Percentiles rank a stretch among this genome's conserved stretches.
These are phyloP conservation scores for Pseudomugil tenellus DNA, from an alignment of 2,797 vertebrate species.

Conservation along the genomic window DNA sequence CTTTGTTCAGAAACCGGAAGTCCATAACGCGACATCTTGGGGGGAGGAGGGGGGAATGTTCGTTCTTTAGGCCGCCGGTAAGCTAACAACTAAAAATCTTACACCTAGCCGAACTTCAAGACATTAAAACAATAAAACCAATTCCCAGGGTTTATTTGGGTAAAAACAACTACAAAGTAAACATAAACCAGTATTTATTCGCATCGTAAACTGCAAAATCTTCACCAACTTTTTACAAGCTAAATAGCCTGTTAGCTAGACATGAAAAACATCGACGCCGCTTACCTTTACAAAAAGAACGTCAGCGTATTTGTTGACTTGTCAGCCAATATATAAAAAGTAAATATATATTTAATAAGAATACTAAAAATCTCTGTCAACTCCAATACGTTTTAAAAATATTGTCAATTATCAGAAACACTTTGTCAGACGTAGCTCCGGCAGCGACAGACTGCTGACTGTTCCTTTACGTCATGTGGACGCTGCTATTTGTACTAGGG, in stretches of 20 bases:
- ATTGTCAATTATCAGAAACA: conserved; percentile 2
- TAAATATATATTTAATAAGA: neutral
- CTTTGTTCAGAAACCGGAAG: conserved; percentile 79
- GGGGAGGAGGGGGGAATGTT: conserved; percentile 31
- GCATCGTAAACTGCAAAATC: neutral
- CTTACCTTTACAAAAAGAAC: conserved; percentile 73
- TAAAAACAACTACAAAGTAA: too few relatives aligned
- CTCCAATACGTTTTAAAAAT: neutral
- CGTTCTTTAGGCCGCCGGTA: conserved; percentile 50
- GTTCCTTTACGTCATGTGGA: conserved; percentile 56
- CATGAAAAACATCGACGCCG: conserved; percentile 2
- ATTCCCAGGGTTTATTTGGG: rapidly evolving
- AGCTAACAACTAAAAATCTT: conserved; percentile 38
- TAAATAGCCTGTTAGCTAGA: conserved; percentile 35
- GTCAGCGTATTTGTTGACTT: conserved; percentile 58
- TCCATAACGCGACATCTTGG: conserved; percentile 60
- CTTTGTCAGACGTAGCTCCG: neutral
- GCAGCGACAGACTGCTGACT: conserved; percentile 65
- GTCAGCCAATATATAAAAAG: conserved; percentile 25
- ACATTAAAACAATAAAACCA: rapidly evolving
- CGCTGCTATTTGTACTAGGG: conserved; percentile 47
- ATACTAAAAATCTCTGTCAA: neutral
- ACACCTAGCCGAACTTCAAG: too few relatives aligned
- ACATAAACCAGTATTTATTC: neutral
- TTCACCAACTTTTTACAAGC: conserved; percentile 22